Conservation (phyloP, 1,140 invertebrate genomes). For the Drosophila lowei region DNA sequence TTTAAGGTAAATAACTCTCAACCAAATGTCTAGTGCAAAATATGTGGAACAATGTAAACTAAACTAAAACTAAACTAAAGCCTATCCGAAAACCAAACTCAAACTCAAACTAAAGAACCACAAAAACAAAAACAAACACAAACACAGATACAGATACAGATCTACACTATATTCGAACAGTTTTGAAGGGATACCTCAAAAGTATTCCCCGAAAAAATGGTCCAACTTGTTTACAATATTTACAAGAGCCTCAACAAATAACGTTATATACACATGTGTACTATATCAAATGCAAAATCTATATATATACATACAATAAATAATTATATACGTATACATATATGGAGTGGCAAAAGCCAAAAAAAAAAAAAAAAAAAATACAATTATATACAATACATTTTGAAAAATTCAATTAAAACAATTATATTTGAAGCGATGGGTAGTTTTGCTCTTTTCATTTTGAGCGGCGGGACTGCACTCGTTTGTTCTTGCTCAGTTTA, state of each 20-base stretch:
- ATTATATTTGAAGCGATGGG: slow-evolving; percentile 51
- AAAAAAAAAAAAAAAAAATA: slow-evolving; percentile 32
- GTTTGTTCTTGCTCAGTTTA: not conserved
- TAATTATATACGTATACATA: slow-evolving; percentile 49
- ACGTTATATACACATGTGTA: slow-evolving; percentile 40
- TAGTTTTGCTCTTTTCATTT: not conserved
- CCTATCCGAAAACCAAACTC: slow-evolving; percentile 11
- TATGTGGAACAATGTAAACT: slow-evolving; percentile 64
- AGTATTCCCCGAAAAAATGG: slow-evolving; percentile 21
- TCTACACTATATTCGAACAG: slow-evolving; percentile 6
- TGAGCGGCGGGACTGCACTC: no score
- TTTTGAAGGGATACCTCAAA: not conserved
- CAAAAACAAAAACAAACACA: no score
- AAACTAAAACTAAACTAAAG: slow-evolving; percentile 30
- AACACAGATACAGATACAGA: slow-evolving; percentile 15
- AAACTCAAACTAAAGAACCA: slow-evolving; percentile 11
- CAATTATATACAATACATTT: slow-evolving; percentile 74
- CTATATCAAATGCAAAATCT: slow-evolving; percentile 39
- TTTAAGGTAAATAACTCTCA: slow-evolving; percentile 36
- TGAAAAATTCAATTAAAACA: slow-evolving; percentile 54
- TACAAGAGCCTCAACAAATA: slow-evolving; percentile 46
- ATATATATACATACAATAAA: slow-evolving; percentile 31
- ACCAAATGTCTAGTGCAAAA: slow-evolving; percentile 56
- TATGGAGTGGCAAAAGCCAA: slow-evolving; percentile 25
- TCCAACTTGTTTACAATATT: slow-evolving; percentile 49